Base-by-base conservation (phyloP, 2,888 invertebrate species). In the Thecocarcelia acutangulata region DNA sequence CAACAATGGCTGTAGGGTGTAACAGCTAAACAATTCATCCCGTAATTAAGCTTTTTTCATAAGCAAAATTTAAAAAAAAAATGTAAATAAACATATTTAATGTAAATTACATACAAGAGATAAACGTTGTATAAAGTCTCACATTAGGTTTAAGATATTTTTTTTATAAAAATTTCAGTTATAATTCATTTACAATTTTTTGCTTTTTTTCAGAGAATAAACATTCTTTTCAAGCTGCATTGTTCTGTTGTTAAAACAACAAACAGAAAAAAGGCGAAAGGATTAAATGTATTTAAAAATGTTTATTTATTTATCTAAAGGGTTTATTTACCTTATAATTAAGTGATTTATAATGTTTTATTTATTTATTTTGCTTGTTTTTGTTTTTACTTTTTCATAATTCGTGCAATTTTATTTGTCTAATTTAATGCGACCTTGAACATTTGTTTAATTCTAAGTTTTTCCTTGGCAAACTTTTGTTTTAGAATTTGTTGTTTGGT, bases 31-130 rank as follows among this genome's bases (percentile, higher is more conserved):
- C 15, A 12, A 33, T 28, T 48, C 12, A 40, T 21, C 28, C 15
- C 21, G 9, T 46, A 37, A 54, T 54, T 52, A 54, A 1, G n/a
- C 40, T 40, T 44, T 21, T 37, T n/a, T 48, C 12, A 46, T 37
- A 15, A 21, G 13, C 13, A 46, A 24, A 19, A 50, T 37, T 28
- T 6, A 28, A 33, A 24, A 19, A 56, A 24, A 15, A 61, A 42
- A 73, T 61, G 44, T 59, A 81, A 83, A 80, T 75, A 79, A 79
- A 83, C 80, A 83, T 83, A 83, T 83, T 84, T 83, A 84, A 84
- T 84, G 83, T 83, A 79, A 84, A 84, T 84, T 77, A 84, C 79
- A 83, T 84, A 84, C 72, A 75, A 81, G 81, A 84, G 83, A 84
- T 84, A 83, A 84, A 84, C 83, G 83, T 64, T 64, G 69, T 61